Conservation (phyloP, 1,140 invertebrate genomes). For the Macrobrachium nipponense region DNA sequence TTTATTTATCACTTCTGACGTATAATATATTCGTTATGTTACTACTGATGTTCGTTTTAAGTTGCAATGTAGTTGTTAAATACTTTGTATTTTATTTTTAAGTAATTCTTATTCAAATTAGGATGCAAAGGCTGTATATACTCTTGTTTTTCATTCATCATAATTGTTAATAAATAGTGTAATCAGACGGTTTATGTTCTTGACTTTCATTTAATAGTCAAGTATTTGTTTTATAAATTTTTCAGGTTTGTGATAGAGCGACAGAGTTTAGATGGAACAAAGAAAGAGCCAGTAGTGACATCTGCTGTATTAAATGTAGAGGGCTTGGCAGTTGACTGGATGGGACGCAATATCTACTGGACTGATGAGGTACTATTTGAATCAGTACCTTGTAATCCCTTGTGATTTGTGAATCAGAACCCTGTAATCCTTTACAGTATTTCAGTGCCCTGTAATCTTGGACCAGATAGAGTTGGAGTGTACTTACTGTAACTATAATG, state of each 20-base stretch:
- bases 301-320: constrained; percentile 74
- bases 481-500: no score
- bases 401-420: neutral
- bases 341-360: constrained; percentile 86
- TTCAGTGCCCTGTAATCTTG: no score
- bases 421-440: no score
- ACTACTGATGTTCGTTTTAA: no score
- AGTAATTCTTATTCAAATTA: no score
- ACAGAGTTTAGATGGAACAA: constrained; percentile 68
- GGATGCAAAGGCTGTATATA: neutral
- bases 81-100: no score
- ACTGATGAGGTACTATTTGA: constrained; percentile 77
- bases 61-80: no score
- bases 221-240: neutral
- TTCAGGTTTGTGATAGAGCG: constrained; percentile 70
- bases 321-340: constrained; percentile 83
- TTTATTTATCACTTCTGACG: no score
- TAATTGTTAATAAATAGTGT: neutral
- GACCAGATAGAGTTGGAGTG: no score
- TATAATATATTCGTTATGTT: no score
- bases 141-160: neutral
- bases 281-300: constrained; percentile 68
- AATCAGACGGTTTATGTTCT: no score
- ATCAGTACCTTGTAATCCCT: neutral
- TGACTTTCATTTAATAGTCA: no score